Conservation (phyloP, 2,888 invertebrate species). For the Lathronympha strigana region DNA sequence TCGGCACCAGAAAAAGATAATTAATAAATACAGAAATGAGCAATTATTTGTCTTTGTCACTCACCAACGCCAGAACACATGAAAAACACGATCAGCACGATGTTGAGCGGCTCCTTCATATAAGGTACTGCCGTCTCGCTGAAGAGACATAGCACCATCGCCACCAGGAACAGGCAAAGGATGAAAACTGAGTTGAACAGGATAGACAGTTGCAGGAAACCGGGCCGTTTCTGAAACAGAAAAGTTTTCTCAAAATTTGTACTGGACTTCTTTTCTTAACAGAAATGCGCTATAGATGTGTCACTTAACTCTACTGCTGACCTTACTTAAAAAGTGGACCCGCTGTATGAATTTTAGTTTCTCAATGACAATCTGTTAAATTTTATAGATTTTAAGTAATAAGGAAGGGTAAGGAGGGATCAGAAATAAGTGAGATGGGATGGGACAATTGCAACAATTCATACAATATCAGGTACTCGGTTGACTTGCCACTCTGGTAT, state of each 20-base stretch:
- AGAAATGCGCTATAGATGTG: too few relatives aligned
- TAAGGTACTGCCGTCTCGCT: conserved; percentile 57
- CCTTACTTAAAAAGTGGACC: too few relatives aligned
- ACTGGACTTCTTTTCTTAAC: too few relatives aligned
- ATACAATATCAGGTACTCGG: too few relatives aligned
- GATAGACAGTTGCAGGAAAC: conserved; percentile 67
- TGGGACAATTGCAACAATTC: too few relatives aligned
- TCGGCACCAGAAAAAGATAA: background rate
- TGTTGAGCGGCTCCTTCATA: conserved; percentile 55
- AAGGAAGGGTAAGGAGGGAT: too few relatives aligned
- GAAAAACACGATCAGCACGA: conserved; percentile 59
- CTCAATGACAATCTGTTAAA: too few relatives aligned
- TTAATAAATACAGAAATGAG: background rate
- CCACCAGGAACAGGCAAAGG: conserved; percentile 73
- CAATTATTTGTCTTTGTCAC: conserved; percentile 30
- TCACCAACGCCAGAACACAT: conserved; percentile 65
- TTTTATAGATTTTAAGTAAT: too few relatives aligned
- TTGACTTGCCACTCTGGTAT: too few relatives aligned
- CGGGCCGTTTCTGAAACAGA: conserved; percentile 67
- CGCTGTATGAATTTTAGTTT: too few relatives aligned
- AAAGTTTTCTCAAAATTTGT: background rate
- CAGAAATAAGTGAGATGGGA: too few relatives aligned
- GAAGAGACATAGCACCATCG: conserved; percentile 71
- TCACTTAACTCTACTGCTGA: too few relatives aligned
- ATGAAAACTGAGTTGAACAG: conserved; percentile 77